phyloP scores from a whole-genome alignment of 2,113 vertebrate genomes.

The Cheilinus undulatus region DNA sequence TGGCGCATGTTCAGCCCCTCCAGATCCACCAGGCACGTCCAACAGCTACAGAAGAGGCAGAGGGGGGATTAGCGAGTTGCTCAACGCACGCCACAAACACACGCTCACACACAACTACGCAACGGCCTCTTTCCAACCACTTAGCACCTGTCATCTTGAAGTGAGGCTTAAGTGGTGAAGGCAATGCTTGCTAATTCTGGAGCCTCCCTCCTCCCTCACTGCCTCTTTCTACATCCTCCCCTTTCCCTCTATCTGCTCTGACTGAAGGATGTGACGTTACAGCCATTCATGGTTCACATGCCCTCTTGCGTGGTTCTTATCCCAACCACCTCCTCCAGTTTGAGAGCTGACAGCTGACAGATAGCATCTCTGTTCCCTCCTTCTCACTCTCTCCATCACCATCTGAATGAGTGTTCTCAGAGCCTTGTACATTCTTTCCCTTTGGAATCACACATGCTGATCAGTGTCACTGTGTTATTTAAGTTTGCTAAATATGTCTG shows the following conservation, averaged over 20 bases:
- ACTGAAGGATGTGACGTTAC: slow-evolving; percentile 8
- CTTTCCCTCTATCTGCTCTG: slow-evolving; percentile 10
- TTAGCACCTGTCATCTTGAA: slow-evolving; percentile 55
- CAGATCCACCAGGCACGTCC: slow-evolving; percentile 97
- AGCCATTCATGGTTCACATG: slow-evolving; percentile 44
- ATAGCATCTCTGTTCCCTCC: slow-evolving; percentile 29
- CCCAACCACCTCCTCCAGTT: slow-evolving; percentile 37
- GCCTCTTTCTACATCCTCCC: slow-evolving; percentile 8
- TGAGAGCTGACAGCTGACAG: slow-evolving; percentile 52
- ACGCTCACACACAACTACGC: slow-evolving; percentile 8
- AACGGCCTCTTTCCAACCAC: slow-evolving; percentile 26
- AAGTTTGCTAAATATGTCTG: too few relatives aligned
- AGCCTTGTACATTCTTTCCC: slow-evolving; percentile 2
- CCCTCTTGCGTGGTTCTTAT: slow-evolving; percentile 41
- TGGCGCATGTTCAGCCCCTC: slow-evolving; percentile 98
- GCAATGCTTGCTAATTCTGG: slow-evolving; percentile 53
- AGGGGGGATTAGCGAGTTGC: slow-evolving; percentile 21
- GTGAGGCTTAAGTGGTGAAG: slow-evolving; percentile 54
- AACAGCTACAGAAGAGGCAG: slow-evolving; percentile 78
- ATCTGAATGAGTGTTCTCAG: slow-evolving; percentile 3
- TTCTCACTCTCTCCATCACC: slow-evolving; percentile 1
- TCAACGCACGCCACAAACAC: background rate
- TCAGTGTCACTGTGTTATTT: too few relatives aligned
- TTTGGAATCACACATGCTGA: background rate
- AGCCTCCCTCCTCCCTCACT: background rate